Evolutionary conservation across 2,888 invertebrate genomes (phyloP).

Genomic region (Rhabditophanes sp.): DNA sequence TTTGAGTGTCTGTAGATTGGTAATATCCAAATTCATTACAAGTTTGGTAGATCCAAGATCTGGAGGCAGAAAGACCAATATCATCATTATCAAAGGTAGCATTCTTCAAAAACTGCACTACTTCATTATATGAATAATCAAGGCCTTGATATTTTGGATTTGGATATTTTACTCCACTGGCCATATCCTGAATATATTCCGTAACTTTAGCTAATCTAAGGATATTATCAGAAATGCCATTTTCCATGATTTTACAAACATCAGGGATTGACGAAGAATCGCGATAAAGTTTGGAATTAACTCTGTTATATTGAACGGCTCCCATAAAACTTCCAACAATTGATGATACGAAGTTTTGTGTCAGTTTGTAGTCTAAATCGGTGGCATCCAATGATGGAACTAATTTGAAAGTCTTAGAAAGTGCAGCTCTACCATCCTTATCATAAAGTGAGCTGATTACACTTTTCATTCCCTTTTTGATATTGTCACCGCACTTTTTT

Average conservation of each 20-base stretch:
- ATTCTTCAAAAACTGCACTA: background rate
- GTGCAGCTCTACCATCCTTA: too few species aligned
- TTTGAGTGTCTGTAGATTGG: slow-evolving; percentile 60
- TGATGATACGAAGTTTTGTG: too few species aligned
- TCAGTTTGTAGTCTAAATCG: too few species aligned
- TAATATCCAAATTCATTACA: slow-evolving; percentile 90
- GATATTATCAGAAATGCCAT: slow-evolving; percentile 1
- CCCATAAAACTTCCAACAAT: too few species aligned
- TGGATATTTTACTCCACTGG: slow-evolving; percentile 2
- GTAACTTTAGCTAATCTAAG: slow-evolving; percentile 7
- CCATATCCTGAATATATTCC: slow-evolving; percentile 5
- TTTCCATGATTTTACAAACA: slow-evolving; percentile 9
- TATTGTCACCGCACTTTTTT: too few species aligned
- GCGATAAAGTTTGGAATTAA: slow-evolving; percentile 5
- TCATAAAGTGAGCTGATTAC: too few species aligned
- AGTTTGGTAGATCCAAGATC: slow-evolving; percentile 84
- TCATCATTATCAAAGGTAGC: slow-evolving; percentile 2
- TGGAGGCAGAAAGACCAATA: slow-evolving; percentile 2
- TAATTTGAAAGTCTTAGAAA: too few species aligned
- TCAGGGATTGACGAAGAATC: slow-evolving; percentile 7
- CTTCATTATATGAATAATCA: slow-evolving; percentile 2
- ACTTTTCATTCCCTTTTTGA: too few species aligned
- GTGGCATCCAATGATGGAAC: too few species aligned
- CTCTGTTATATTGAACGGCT: too few species aligned
- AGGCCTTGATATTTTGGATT: slow-evolving; percentile 1